Evolutionary conservation across 2,888 invertebrate genomes (phyloP), one percentile per base, ranked within the genome.

Genomic region (Punctoribates punctum): DNA sequence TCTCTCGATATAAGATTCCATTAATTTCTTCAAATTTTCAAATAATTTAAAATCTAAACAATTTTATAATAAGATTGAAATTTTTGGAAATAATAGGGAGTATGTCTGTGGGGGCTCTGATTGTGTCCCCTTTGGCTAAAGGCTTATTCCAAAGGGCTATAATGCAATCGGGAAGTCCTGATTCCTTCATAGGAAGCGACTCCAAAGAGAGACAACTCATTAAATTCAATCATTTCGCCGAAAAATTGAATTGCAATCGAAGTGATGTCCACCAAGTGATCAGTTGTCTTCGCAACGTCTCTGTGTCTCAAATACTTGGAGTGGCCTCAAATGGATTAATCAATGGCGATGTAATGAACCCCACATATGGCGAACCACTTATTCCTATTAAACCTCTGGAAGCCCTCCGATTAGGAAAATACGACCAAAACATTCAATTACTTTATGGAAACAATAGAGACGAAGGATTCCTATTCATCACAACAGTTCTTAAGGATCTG

Each of bases 101-200:
- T 65, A 42, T 72, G 51, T 73, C 76, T 27, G 73, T 57, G 4
- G 48, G 54, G 1, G 46, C 54, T n/a, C 54, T 29, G 3, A 25
- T 76, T 25, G 15, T 73, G 25, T 76, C 76, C 3, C 76, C 76
- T 38, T 25, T 76, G 25, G 8, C 76, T 57, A 34, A 54, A 27
- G 76, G 76, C 13, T 34, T 76, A 23, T 76, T 73, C 54, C 48
- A 76, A 20, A 34, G 73, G 42, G 76, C 73, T 20, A 73, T 76
- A 27, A 73, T 76, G 76, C 73, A 76, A 48, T 81, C 81, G 29
- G 82, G 82, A 17, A 78, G 79, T 2, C 80, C 81, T 51, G 54
- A 76, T n/a, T 73, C 73, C 3, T 76, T 27, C 20, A 13, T 76
- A 6, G 76, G 76, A 17, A 57, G 73, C 11, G 54, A 76, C 1